Base-by-base conservation (phyloP, 2,888 invertebrate genomes). In the Syrphus vitripennis region DNA sequence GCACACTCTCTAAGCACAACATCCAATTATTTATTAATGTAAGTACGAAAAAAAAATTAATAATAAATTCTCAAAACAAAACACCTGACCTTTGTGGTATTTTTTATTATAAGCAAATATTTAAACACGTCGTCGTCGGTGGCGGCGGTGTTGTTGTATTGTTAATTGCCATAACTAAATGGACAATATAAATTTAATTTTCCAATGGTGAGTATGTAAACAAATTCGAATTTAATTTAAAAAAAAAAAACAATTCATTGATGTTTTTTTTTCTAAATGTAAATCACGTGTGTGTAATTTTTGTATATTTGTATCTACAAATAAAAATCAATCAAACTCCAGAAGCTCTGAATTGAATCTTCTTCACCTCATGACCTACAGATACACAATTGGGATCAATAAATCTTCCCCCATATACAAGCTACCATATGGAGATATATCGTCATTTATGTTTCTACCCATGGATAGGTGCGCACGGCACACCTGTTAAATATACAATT, bases 141-240 rank as follows among this genome's bases (percentile, higher is more conserved):
- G n/a, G n/a, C n/a, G n/a, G n/a, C n/a, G n/a, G n/a, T n/a, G n/a
- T n/a, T n/a, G n/a, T n/a, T n/a, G n/a, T n/a, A n/a, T n/a, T n/a
- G n/a, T 67, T 83, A 83, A 83, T 83, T 74, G 83, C 78, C 69
- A 72, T 83, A 83, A 74, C 79, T 74, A 79, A 83, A 79, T 79
- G 53, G n/a, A 40, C 74, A 79, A 59, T 50, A 50, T 34, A 65
- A 45, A 45, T 19, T 45, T 14, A 16, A 40, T 37, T 61, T 40
- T 31, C 10, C n/a, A n/a, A n/a, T n/a, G n/a, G n/a, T n/a, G n/a
- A n/a, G n/a, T n/a, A n/a, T 40, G 37, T 37, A 24, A 21, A 40
- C n/a, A 50, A 59, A 65, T 77, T 76, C 63, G 55, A 61, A 75
- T 81, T 53, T 31, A 81, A 50, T 50, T 50, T 4, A 12, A 21